Conservation (phyloP, 2,797 vertebrate species). For the Chiroxiphia lanceolata region DNA sequence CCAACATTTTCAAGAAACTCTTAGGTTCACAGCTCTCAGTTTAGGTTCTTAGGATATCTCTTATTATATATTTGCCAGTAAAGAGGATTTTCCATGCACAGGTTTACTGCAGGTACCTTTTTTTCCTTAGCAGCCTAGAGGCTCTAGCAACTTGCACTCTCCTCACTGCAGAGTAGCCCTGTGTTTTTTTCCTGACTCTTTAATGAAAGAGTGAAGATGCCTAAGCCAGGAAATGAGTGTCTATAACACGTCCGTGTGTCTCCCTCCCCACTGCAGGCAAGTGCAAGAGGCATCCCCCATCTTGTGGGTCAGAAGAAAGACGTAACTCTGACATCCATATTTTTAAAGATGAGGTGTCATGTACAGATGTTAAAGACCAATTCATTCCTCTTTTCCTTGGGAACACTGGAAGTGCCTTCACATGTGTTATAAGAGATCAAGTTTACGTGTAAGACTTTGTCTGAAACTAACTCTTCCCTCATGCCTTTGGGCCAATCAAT, state of each 20-base stretch:
- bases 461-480: not conserved
- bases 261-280: not conserved
- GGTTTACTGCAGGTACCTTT: not conserved
- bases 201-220: not conserved
- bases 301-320: not conserved
- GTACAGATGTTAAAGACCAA: not conserved
- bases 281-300: not conserved
- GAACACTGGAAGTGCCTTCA: not conserved
- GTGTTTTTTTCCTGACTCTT: not conserved
- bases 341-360: not conserved
- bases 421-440: not conserved
- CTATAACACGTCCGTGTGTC: fast-evolving
- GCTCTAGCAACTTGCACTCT: not conserved
- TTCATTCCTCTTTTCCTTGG: not conserved
- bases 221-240: not conserved
- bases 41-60: not conserved
- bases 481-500: not conserved
- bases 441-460: not conserved
- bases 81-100: not conserved
- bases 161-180: not conserved
- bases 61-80: not conserved
- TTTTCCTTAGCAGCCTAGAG: not conserved
- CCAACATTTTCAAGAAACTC: not conserved
- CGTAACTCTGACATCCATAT: not conserved
- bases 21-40: not conserved